Conservation (phyloP, 2,888 invertebrate species). For the Tryphoninae sp. region DNA sequence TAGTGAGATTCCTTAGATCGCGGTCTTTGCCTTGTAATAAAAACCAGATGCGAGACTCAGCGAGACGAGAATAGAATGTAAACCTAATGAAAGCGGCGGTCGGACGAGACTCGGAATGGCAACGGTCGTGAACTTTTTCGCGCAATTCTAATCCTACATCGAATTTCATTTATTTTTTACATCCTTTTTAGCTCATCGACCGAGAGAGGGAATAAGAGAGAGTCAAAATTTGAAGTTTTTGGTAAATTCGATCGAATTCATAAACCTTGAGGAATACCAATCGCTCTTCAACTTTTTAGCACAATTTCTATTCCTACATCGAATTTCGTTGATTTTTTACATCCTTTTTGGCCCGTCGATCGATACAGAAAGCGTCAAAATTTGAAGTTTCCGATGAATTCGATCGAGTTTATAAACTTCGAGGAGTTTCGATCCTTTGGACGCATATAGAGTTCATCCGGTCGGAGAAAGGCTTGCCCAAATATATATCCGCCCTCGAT, state of each 20-base stretch:
- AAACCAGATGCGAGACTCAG: conserved; percentile 43
- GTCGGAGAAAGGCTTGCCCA: conserved; percentile 14
- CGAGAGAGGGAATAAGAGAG: not conserved
- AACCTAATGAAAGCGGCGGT: conserved; percentile 21
- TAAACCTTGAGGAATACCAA: not conserved
- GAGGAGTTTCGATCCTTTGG: conserved; percentile 8
- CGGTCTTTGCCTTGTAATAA: conserved; percentile 40
- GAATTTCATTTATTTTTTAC: not conserved
- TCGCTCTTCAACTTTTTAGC: not conserved
- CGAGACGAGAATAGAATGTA: conserved; percentile 33
- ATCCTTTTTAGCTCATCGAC: not conserved
- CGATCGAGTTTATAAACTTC: not conserved
- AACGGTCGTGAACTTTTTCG: not conserved
- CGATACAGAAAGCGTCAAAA: not conserved
- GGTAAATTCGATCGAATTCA: not conserved
- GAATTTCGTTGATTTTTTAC: not conserved
- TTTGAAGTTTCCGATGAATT: conserved; percentile 4
- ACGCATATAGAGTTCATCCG: conserved; percentile 15
- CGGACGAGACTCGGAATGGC: not conserved
- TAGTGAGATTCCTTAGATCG: conserved; percentile 34
- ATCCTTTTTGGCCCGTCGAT: not conserved
- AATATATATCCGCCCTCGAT: conserved; percentile 42
- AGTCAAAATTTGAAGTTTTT: conserved; percentile 1
- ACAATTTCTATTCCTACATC: not conserved
- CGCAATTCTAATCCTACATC: not conserved